Base-by-base conservation (phyloP, 1,140 invertebrate genomes). In the Acyrthosiphon pisum region DNA sequence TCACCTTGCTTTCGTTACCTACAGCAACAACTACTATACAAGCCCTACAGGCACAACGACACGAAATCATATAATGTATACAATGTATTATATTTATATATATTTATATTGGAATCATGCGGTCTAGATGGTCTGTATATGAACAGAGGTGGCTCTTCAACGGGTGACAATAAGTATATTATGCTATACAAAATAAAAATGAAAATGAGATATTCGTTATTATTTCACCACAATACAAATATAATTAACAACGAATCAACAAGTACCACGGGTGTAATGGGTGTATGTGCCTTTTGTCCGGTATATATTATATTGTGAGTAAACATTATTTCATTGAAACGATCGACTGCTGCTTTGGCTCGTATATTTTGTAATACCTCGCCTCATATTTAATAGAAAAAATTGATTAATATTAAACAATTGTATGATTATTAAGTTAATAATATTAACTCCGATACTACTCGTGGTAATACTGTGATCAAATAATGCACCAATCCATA, bases 211-310 rank as follows among this genome's bases (percentile, higher is more conserved):
- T 60, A n/a, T 90, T 60, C 88, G 37, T 90, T 90, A 90, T 90
- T n/a, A 44, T 88, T 56, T 46, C 89, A 41, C 37, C 89, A 90
- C 89, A 90, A 90, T 90, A 90, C 89, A 90, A 90, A 90, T 90
- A 68, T 90, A 68, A 90, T 90, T 90, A 90, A 90, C 89, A 44
- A 60, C 26, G 53, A 60, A 68, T 30, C 89, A 90, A 90, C 89
- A 90, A 90, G 89, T 90, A 14, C 53, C 53, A 23, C 3, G 53
- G 35, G 53, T 41, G 88, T 37, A 60, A 35, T 23, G 53, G 35
- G 50, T 60, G 89, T 18, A 68, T 30, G 18, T 35, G 53, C 22
- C 89, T 90, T 37, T 90, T 90, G 89, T 90, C 22, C 37, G 26
- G 4, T 30, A 41, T 11, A n/a, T 48, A 41, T 86, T 81, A 44